Percentiles rank a stretch among this genome's conserved stretches.
These are phyloP conservation scores for Berghia stephanieae DNA, from an alignment of 1,140 invertebrate genomes.

Conservation along the genomic window DNA sequence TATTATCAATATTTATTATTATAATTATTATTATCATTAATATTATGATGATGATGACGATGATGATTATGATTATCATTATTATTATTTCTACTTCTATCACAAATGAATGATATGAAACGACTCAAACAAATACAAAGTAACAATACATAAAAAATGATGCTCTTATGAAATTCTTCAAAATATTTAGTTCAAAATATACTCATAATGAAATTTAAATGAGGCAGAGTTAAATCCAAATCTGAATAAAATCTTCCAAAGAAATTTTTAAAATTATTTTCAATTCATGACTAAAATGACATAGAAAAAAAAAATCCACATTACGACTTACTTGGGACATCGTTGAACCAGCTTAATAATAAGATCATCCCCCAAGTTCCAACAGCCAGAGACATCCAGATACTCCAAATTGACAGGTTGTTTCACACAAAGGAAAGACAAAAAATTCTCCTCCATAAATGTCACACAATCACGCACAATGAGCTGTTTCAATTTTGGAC, in stretches of 20 bases:
- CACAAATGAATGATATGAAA: no score
- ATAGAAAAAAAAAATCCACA: background rate
- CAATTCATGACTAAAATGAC: no score
- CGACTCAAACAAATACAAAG: background rate
- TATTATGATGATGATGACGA: no score
- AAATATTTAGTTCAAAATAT: background rate
- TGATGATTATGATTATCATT: no score
- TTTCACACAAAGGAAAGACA: conserved; percentile 50
- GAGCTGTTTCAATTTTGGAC: conserved; percentile 46
- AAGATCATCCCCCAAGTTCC: conserved; percentile 63
- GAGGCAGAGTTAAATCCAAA: no score
- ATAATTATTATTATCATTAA: no score
- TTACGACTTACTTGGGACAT: conserved; percentile 51
- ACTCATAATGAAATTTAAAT: no score
- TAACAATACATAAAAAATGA: background rate
- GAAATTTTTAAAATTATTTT: no score
- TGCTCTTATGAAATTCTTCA: background rate
- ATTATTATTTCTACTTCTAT: no score
- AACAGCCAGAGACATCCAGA: conserved; percentile 65
- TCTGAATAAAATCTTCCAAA: no score
- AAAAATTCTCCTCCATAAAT: conserved; percentile 56
- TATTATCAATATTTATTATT: no score
- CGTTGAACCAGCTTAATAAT: conserved; percentile 48
- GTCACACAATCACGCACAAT: conserved; percentile 62
- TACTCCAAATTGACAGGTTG: conserved; percentile 52